Percentiles rank a stretch among this genome's conserved stretches.
phyloP scores from a whole-genome alignment of 1,140 invertebrate genomes.

The Propsilocerus akamusi region DNA sequence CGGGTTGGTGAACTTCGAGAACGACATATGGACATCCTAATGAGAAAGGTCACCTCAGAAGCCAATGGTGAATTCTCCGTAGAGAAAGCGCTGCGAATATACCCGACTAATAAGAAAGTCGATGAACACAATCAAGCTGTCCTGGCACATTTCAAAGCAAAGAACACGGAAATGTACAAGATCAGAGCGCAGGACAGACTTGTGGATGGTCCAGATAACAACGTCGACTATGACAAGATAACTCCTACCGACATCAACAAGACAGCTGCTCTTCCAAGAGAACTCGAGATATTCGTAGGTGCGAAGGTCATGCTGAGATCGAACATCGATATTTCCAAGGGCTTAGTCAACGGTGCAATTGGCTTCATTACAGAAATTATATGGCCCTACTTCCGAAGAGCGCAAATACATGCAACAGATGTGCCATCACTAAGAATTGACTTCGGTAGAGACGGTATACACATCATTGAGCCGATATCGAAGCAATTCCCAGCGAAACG shows the following conservation, averaged over 20 bases:
- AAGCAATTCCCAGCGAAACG: conserved; percentile 9
- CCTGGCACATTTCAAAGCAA: conserved; percentile 5
- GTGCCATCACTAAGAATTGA: conserved; percentile 12
- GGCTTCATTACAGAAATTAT: conserved; percentile 14
- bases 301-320: conserved; percentile 18
- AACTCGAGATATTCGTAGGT: conserved; percentile 13
- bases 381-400: conserved; percentile 14
- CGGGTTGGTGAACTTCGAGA: conserved; percentile 11
- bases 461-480: conserved; percentile 9
- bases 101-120: conserved; percentile 11
- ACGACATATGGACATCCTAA: conserved; percentile 9
- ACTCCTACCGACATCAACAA: conserved; percentile 15
- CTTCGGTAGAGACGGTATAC: conserved; percentile 7
- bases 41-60: conserved; percentile 8
- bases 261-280: conserved; percentile 9
- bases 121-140: conserved; percentile 9
- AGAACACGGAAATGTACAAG: conserved; percentile 7
- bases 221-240: conserved; percentile 11
- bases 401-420: conserved; percentile 11
- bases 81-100: conserved; percentile 10
- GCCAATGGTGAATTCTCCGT: conserved; percentile 8
- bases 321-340: conserved; percentile 18
- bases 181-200: conserved; percentile 13
- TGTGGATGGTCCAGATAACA: conserved; percentile 12
- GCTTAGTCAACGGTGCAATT: conserved; percentile 19